phyloP scores from a whole-genome alignment of 2,797 vertebrate species.

The Spheniscus humboldti region DNA sequence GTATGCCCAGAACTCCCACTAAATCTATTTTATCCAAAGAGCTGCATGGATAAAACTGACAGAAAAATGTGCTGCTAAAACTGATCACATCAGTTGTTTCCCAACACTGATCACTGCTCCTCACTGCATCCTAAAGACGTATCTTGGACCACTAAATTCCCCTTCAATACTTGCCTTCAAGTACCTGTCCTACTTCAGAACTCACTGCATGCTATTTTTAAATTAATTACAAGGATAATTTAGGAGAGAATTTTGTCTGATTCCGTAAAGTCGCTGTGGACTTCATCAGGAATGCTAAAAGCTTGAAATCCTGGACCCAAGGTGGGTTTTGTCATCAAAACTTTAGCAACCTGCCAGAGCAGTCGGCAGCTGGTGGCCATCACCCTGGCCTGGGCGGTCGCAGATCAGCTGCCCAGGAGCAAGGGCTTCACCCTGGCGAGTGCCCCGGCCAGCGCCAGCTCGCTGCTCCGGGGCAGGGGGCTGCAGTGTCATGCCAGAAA shows the following conservation, averaged over 20 bases:
- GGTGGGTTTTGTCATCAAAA: neutral
- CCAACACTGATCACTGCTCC: neutral
- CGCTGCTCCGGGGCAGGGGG: neutral
- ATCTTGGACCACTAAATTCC: neutral
- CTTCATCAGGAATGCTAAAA: neutral
- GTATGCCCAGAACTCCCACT: constrained; percentile 41
- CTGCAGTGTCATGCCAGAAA: neutral
- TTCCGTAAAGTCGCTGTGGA: neutral
- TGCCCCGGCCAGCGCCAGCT: rapidly evolving
- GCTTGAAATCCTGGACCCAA: neutral
- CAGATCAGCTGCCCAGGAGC: neutral
- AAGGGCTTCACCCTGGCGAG: neutral
- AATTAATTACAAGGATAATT: neutral
- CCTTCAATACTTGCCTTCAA: neutral
- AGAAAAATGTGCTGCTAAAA: constrained; percentile 35
- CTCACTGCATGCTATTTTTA: neutral
- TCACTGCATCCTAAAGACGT: neutral
- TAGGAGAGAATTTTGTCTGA: neutral
- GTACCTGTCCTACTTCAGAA: neutral
- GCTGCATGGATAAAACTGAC: neutral
- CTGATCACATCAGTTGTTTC: constrained; percentile 5
- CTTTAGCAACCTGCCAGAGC: neutral
- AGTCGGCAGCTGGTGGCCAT: neutral
- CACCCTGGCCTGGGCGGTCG: neutral
- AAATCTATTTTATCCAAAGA: constrained; percentile 31